Base-by-base conservation (phyloP, 2,888 invertebrate species). In the Lissocephala sabroskyi region DNA sequence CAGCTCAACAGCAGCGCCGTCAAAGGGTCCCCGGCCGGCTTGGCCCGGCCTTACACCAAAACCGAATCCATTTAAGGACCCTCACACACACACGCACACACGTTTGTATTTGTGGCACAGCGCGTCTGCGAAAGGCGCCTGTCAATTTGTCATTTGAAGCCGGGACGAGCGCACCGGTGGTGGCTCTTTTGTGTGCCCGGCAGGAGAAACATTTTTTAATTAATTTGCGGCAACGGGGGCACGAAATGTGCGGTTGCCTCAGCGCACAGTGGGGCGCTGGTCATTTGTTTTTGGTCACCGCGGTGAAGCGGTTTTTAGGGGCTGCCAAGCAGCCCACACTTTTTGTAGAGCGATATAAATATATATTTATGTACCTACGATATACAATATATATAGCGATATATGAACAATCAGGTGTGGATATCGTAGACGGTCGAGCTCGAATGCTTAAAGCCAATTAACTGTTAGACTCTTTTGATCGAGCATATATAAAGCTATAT, bases 61-160 rank as follows among this genome's bases (percentile, higher is more conserved):
- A 82, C 84, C 29, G 84, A 84, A 68, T 83, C 84, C 37, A 80
- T 84, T 68, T 85, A 83, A 83, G 71, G 49, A 45, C 43, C 45
- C 47, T 29, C 44, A 37, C 30, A 9, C 19, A 29, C 30, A 30
- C n/a, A 30, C 11, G 16, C 35, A 9, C 13, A 14, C 13, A 30
- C 1, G 78, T 70, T 70, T 70, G 78, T 70, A 70, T 75, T 70
- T 70, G 78, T 56, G 71, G 44, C 75, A 58, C 33, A 73, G 49
- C 54, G 55, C 33, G 36, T 51, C 52, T 33, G 37, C 46, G 42
- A 33, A 39, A 35, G 29, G 18, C 33, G 54, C 43, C 57, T 32
- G 48, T 59, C 46, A 52, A 56, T 75, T 78, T 71, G 73, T 71
- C 71, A 57, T 65, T 78, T 76, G 76, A 76, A 55, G 68, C 52